A percentile compares a stretch with the other conserved stretches of the same genome.
phyloP scores from a whole-genome alignment of 92 coral and sea anemone species.

The Siderastrea siderea region DNA sequence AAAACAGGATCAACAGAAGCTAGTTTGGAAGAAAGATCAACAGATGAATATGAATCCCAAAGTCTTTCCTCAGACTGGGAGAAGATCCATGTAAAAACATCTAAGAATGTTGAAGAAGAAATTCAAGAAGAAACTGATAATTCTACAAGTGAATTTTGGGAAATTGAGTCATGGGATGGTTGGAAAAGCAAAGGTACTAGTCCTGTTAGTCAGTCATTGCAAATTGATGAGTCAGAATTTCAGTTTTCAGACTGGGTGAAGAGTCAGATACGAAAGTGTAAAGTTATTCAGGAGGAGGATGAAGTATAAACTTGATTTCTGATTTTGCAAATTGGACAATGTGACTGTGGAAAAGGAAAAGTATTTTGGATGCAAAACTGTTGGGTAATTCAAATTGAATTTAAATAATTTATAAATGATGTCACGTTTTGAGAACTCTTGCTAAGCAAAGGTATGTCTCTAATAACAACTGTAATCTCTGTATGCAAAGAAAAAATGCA shows the following conservation, averaged over 20 bases:
- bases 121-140: neutral
- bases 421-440: no score
- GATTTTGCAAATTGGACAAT: neutral
- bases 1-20: neutral
- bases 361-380: no score
- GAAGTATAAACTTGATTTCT: neutral
- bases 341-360: neutral
- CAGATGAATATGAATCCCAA: conserved; percentile 23
- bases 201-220: neutral
- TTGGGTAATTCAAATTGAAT: no score
- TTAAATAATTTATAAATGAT: no score
- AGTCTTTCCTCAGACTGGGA: conserved; percentile 54
- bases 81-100: conserved; percentile 22
- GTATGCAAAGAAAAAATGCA: no score
- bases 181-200: neutral
- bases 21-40: neutral
- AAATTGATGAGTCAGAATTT: conserved; percentile 39
- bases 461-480: no score
- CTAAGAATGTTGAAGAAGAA: conserved; percentile 4
- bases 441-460: no score
- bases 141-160: neutral
- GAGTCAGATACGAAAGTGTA: conserved; percentile 43
- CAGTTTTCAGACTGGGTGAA: conserved; percentile 50
- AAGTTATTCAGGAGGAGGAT: conserved; percentile 24
- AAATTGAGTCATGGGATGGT: conserved; percentile 8